Evolutionary conservation across 2,113 vertebrate species (phyloP).

Genomic region (Octodon degus): DNA sequence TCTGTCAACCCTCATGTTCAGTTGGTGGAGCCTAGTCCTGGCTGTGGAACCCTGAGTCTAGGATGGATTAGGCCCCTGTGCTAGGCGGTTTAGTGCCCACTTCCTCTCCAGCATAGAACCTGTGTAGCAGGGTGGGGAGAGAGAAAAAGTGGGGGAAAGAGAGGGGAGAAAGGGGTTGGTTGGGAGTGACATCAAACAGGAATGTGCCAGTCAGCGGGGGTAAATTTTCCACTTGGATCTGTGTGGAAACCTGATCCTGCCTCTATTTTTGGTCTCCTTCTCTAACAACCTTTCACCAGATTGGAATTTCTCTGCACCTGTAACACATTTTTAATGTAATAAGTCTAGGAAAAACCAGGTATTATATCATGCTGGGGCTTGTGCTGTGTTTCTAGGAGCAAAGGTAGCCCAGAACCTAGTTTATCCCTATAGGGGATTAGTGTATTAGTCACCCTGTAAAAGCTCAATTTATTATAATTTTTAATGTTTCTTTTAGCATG

Average conservation of each 20-base stretch:
- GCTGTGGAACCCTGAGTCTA: not conserved
- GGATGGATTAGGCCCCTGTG: not conserved
- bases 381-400: constrained; percentile 79
- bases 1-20: not conserved
- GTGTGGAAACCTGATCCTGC: constrained; percentile 86
- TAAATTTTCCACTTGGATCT: constrained; percentile 86
- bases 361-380: constrained; percentile 81
- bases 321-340: constrained; percentile 86
- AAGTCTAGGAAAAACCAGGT: constrained; percentile 85
- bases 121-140: constrained; percentile 28
- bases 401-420: constrained; percentile 80
- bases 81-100: constrained; percentile 37
- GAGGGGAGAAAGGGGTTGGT: constrained; percentile 42
- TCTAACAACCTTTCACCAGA: constrained; percentile 86
- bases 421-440: constrained; percentile 83
- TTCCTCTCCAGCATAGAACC: constrained; percentile 41
- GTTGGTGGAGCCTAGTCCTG: not conserved
- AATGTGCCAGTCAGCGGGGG: constrained; percentile 87
- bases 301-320: constrained; percentile 86
- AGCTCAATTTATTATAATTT: constrained; percentile 83
- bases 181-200: constrained; percentile 84
- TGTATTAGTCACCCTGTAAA: constrained; percentile 85
- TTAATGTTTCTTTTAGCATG: constrained; percentile 82
- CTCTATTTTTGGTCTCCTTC: constrained; percentile 86
- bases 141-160: constrained; percentile 24